Evolutionary conservation across 2,113 vertebrate species (phyloP), one percentile per base, ranked within the genome.

Genomic region (Neogobius melanostomus): DNA sequence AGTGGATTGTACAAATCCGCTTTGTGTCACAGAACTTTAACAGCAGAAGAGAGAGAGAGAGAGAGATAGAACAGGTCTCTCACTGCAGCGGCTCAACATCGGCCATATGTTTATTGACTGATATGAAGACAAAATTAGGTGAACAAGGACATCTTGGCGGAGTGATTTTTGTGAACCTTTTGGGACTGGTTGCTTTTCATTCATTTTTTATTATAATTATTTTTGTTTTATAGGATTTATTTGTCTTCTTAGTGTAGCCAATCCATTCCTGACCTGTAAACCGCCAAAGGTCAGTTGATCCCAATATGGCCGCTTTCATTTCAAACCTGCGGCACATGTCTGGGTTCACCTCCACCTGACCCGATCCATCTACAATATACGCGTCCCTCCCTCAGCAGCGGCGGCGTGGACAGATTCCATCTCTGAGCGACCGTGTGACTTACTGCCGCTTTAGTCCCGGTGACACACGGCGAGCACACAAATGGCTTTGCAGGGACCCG

Each of bases 21-120:
- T 90, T 88, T 89, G 78, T 83, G 89, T 88, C 84, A 88, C 43
- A 66, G 75, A 87, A 83, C 67, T 85, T 85, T 57, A 64, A 74
- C 47, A 45, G 72, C 52, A 61, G 56, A 47, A 72, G 61, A 71
- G 64, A 77, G 53, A 51, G 42, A 66, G 51, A 77, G 70, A 47
- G 6, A 51, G 42, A 66, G 51, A 77, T 68, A 47, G 6, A 57
- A 69, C n/a, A 42, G 61, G 61, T 74, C 51, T 9, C 14, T 59
- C 8, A 67, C 15, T 74, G 60, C 52, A 51, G 17, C 49, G 65
- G 46, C 42, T 42, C 49, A 45, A 12, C 54, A 45, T 61, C 56
- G 1, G 3, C 28, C 28, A 36, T 36, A 2, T 2, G 28, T 36
- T 36, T 36, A 36, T 36, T 5, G 28, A 36, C 28, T 2, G 3